Base-by-base conservation (phyloP, 2,888 invertebrate genomes). In the Lasioglossum leucozonium region DNA sequence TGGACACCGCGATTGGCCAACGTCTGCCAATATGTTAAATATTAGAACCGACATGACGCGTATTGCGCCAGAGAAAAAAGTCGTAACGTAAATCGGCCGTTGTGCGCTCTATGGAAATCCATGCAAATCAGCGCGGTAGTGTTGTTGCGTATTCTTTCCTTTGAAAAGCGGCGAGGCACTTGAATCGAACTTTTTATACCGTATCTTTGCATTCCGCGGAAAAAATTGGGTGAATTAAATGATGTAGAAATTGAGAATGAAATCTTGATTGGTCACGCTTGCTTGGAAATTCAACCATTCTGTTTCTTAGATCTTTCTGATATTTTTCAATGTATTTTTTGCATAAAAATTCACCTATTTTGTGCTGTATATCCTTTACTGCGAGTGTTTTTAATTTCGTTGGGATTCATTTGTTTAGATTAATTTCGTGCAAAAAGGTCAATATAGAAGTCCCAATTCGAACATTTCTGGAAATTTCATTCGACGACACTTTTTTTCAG, bases 11-110 rank as follows among this genome's bases (percentile, higher is more conserved):
- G 16, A 51, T 77, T 69, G 47, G n/a, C 67, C 3, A 34, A 26
- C 18, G 34, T 34, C 67, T 18, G 22, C 13, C 67, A 34, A 51
- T 47, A 58, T 67, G 67, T 67, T 67, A 67, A 67, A 67, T 67
- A 67, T 67, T 67, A 34, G 65, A 65, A 34, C 3, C 65, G 16
- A 30, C 26, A 22, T 8, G 34, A 65, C 34, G 65, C 30, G 65
- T 65, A 65, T 34, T 34, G 65, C 65, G 18, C 18, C 34, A 18
- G 1, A 0, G 8, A 2, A 2, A 34, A 16, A 26, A 62, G 26
- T 11, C 26, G 5, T 30, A 13, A 16, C 26, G 16, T 30, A 30
- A 58, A 13, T 58, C 58, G 16, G 13, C 30, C 3, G 18, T 3
- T 1, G 65, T 18, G 18, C 65, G 0, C 2, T 65, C 22, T 22